Percentiles rank a stretch among this genome's conserved stretches.
phyloP scores from a whole-genome alignment of 2,113 vertebrate species.

The Pungitius pungitius region DNA sequence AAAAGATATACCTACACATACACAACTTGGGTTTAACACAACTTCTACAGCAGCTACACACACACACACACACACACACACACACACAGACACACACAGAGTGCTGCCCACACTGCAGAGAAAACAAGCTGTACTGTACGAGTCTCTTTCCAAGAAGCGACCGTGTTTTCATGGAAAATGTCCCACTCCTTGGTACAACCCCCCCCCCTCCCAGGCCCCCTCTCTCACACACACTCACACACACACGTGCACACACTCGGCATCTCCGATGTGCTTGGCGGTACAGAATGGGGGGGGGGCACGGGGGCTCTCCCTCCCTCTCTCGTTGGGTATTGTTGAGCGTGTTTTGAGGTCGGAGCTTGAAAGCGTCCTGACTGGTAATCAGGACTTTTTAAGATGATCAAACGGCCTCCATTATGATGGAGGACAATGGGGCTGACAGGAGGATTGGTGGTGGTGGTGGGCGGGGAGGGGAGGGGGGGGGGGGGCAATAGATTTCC shows the following conservation, averaged over 20 bases:
- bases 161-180: conserved; percentile 46
- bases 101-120: neutral
- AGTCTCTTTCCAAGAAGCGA: conserved; percentile 47
- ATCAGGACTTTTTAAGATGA: conserved; percentile 66
- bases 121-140: conserved; percentile 5
- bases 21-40: neutral
- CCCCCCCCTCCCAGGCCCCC: neutral
- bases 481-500: conserved; percentile 60
- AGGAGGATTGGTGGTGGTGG: conserved; percentile 27
- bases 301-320: conserved; percentile 2
- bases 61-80: neutral
- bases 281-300: neutral
- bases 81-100: neutral
- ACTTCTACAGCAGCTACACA: neutral
- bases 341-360: conserved; percentile 61
- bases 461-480: conserved; percentile 18
- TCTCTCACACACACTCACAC: neutral
- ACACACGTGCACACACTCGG: conserved; percentile 7
- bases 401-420: conserved; percentile 74
- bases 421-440: conserved; percentile 66
- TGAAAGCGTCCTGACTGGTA: conserved; percentile 69
- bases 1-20: neutral
- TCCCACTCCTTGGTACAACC: neutral
- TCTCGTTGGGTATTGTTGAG: conserved; percentile 62
- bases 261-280: conserved; percentile 24